Conservation (phyloP, 2,797 vertebrate genomes). For the Typhlichthys subterraneus region DNA sequence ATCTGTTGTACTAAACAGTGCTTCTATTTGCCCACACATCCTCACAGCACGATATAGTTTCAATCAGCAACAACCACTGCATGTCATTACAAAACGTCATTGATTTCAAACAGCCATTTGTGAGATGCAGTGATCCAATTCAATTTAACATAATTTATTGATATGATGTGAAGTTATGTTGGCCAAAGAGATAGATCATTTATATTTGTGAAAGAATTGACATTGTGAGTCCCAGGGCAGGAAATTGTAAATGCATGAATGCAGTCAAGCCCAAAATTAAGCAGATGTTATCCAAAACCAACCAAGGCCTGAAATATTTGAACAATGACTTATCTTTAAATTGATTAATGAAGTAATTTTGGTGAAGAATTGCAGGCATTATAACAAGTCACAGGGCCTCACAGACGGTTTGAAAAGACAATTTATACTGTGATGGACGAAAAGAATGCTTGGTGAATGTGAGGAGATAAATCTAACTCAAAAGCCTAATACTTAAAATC, state of each 20-base stretch:
- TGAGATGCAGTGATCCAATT: background rate
- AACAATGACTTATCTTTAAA: constrained; percentile 37
- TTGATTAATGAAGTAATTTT: constrained; percentile 44
- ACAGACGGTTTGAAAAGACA: constrained; percentile 30
- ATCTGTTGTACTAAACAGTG: background rate
- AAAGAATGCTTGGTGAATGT: constrained; percentile 10
- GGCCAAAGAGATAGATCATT: background rate
- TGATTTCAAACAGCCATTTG: background rate
- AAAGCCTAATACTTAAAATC: constrained; percentile 34
- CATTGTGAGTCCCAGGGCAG: constrained; percentile 4
- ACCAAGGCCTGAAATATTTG: constrained; percentile 26
- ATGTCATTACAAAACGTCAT: background rate
- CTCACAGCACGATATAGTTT: background rate
- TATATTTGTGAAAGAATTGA: constrained; percentile 3
- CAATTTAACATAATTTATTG: background rate
- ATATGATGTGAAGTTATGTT: background rate
- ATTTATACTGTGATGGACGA: constrained; percentile 33
- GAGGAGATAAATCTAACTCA: constrained; percentile 22
- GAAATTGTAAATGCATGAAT: constrained; percentile 1
- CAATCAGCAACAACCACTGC: background rate
- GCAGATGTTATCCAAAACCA: constrained; percentile 40
- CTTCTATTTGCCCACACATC: background rate
- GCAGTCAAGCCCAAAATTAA: constrained; percentile 31
- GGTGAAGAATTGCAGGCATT: constrained; percentile 24
- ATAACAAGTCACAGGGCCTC: constrained; percentile 32